A percentile compares a stretch with the other conserved stretches of the same genome.
phyloP scores from a whole-genome alignment of 2,113 vertebrate species.

The Chloropsis hardwickii region DNA sequence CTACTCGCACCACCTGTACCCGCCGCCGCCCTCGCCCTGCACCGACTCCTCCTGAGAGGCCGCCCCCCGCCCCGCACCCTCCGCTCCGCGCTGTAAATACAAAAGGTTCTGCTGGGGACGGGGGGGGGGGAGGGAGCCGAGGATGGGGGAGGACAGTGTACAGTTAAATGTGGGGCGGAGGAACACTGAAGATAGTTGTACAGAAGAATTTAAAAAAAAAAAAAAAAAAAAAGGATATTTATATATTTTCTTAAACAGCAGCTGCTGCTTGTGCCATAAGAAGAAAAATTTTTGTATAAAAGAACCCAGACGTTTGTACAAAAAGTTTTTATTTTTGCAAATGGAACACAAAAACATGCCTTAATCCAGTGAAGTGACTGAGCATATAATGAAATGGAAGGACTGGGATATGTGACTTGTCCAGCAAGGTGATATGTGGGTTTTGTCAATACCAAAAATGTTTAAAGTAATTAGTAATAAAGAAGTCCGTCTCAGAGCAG shows the following conservation, averaged over 20 bases:
- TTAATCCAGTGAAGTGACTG: constrained; percentile 86
- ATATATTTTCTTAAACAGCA: constrained; percentile 99
- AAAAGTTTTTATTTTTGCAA: constrained; percentile 87
- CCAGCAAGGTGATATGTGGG: constrained; percentile 54
- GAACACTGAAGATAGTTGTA: constrained; percentile 85
- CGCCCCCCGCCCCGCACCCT: constrained; percentile 59
- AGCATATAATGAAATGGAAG: constrained; percentile 72
- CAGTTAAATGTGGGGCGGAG: constrained; percentile 68
- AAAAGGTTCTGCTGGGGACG: constrained; percentile 73
- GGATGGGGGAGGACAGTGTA: constrained; percentile 68
- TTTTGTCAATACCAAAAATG: constrained; percentile 83
- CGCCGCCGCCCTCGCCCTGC: constrained; percentile 91
- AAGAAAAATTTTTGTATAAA: constrained; percentile 84
- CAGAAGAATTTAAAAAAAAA: constrained; percentile 78
- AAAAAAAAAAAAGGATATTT: constrained; percentile 83
- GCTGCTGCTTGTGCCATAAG: constrained; percentile 92
- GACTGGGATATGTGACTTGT: constrained; percentile 65
- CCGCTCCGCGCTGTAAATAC: constrained; percentile 82
- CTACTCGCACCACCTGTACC: constrained; percentile 96
- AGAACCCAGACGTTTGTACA: constrained; percentile 84
- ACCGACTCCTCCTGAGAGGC: constrained; percentile 93
- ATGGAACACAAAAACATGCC: constrained; percentile 89
- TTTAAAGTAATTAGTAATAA: constrained; percentile 72
- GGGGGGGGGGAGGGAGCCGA: constrained; percentile 75
- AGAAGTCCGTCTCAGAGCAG: constrained; percentile 62